Base-by-base conservation (phyloP, 2,888 invertebrate genomes). In the Cataglyphis altisquamis region DNA sequence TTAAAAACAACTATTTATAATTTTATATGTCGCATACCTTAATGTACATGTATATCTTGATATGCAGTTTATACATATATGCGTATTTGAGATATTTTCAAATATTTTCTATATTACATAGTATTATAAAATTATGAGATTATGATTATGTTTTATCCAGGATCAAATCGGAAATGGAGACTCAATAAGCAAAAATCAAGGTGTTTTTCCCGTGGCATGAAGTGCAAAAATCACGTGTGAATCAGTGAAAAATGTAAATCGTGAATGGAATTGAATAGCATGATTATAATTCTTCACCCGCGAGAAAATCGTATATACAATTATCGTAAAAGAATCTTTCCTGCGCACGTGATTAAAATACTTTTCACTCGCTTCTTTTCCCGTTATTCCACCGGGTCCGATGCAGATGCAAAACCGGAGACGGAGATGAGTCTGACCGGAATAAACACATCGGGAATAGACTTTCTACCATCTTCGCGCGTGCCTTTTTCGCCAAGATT, bases 361-460 rank as follows among this genome's bases (percentile, higher is more conserved):
- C 25, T 78, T 83, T 85, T 85, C 77, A 82, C 74, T 82, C 74
- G 75, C 75, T 81, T 57, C 36, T 62, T 77, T 85, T 60, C n/a
- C 29, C 67, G 45, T 15, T 25, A 48, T 66, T 55, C 25, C 29
- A 9, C 21, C 41, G 36, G 45, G 18, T 9, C 15, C 64, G 66
- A 57, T 60, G 74, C 64, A 63, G 41, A 75, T 55, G 67, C 68
- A 45, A 74, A 48, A 60, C 41, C 39, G 39, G 66, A 81, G 81
- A 60, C 39, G 72, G 63, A 77, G 74, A 80, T 52, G 74, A 73
- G 74, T 62, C 72, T 75, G 82, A 82, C 80, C 82, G 84, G 82
- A 87, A 86, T 84, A 86, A 84, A 80, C 70, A 82, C 68, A 68
- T 72, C 41, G 86, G 78, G 63, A 84, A 70, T 85, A 72, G 75